phyloP scores from a whole-genome alignment of 2,113 vertebrate species.

The Loxodonta africana region DNA sequence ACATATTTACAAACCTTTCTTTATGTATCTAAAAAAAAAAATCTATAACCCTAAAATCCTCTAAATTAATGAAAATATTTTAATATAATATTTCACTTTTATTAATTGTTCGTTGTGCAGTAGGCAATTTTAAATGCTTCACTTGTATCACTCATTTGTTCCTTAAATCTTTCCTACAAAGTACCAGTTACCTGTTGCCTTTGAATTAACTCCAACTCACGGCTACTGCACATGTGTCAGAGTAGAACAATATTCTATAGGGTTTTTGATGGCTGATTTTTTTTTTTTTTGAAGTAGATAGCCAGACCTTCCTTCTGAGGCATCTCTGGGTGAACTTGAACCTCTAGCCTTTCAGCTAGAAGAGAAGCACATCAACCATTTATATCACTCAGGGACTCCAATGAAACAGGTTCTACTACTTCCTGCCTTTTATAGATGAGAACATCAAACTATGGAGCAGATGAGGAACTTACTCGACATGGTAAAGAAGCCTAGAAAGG shows the following conservation, averaged over 20 bases:
- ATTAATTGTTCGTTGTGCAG: not conserved
- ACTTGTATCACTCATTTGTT: not conserved
- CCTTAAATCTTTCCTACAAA: not conserved
- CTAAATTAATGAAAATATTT: not conserved
- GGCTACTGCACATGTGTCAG: not conserved
- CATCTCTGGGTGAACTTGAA: not conserved
- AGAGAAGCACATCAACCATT: not conserved
- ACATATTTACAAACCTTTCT: not conserved
- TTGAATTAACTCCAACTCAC: not conserved
- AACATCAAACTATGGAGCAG: not conserved
- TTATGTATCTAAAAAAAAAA: not conserved
- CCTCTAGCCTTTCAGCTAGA: not conserved
- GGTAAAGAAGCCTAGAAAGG: not conserved
- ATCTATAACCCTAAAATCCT: not conserved
- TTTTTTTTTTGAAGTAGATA: not conserved
- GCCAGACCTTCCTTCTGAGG: no score
- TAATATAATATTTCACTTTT: not conserved
- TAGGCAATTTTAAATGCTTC: not conserved
- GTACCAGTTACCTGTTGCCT: not conserved
- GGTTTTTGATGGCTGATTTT: not conserved
- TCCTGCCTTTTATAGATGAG: not conserved
- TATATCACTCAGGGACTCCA: not conserved
- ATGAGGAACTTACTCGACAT: not conserved
- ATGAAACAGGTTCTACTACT: not conserved
- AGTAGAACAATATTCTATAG: not conserved